Conservation (phyloP, 2,113 vertebrate species). For the Cichladusa arquata region DNA sequence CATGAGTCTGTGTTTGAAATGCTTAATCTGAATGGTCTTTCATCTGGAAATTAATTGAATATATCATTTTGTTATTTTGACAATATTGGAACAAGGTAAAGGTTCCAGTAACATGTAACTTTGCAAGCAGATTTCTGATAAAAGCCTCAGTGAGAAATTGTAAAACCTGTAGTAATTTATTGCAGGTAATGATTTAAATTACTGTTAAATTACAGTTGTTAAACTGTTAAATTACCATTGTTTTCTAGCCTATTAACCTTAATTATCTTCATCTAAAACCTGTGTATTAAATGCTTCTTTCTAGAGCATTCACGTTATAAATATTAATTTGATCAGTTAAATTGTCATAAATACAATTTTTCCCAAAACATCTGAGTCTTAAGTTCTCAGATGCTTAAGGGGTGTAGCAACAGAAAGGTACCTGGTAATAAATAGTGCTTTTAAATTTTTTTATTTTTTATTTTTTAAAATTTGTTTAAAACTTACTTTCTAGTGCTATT, state of each 20-base stretch:
- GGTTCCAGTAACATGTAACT: accelerated
- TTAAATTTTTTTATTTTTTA: too few relatives aligned
- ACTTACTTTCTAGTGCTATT: background rate
- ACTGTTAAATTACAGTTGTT: too few relatives aligned
- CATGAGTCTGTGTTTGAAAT: background rate
- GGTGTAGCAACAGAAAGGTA: background rate
- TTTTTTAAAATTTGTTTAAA: background rate
- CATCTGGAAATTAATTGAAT: background rate
- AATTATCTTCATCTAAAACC: background rate
- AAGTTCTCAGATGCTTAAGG: background rate
- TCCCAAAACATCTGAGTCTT: background rate
- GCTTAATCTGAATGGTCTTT: background rate
- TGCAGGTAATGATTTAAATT: background rate
- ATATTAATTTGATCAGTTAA: background rate
- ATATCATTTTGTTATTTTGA: background rate
- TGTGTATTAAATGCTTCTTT: background rate
- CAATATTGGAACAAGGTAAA: background rate
- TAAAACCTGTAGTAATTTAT: background rate
- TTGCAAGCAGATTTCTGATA: background rate
- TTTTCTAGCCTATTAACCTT: background rate
- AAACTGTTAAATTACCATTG: too few relatives aligned
- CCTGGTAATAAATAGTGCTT: background rate
- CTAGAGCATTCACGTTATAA: background rate
- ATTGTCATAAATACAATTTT: background rate
- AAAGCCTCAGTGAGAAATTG: background rate